A percentile compares a stretch with the other conserved stretches of the same genome.
Conservation (phyloP, 2,113 vertebrate species). For the Sardina pilchardus region DNA sequence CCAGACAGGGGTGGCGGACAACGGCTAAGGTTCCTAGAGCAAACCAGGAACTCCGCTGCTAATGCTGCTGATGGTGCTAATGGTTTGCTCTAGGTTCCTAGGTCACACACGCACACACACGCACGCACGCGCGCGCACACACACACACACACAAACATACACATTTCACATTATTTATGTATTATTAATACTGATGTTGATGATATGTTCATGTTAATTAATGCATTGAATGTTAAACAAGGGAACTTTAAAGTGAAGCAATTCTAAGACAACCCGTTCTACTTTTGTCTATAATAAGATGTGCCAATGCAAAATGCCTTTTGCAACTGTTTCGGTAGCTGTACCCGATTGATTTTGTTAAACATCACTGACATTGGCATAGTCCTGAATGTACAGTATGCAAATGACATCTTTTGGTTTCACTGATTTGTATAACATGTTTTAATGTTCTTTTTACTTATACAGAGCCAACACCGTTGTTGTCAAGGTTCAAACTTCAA, state of each 20-base stretch:
- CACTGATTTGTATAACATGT: background rate
- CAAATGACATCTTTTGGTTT: background rate
- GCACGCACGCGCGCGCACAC: no score
- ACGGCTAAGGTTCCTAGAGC: no score
- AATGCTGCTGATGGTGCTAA: no score
- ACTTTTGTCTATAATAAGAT: background rate
- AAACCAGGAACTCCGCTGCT: no score
- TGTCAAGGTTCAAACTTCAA: no score
- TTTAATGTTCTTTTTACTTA: no score
- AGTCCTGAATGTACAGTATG: background rate
- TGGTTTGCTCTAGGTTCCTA: no score
- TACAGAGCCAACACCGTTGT: no score
- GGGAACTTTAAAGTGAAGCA: background rate
- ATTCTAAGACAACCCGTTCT: background rate
- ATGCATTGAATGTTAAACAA: background rate
- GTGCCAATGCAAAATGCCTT: background rate
- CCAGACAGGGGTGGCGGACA: no score
- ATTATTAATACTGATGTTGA: background rate
- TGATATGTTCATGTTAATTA: background rate
- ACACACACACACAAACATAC: no score
- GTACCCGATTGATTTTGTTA: background rate
- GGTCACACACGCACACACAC: no score
- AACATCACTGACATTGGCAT: background rate
- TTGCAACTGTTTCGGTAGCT: background rate
- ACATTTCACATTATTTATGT: slow-evolving; percentile 1